Evolutionary conservation across 64 coral and sea anemone genomes (phyloP), one percentile per base, ranked within the genome.

Genomic region (Montipora cactus): DNA sequence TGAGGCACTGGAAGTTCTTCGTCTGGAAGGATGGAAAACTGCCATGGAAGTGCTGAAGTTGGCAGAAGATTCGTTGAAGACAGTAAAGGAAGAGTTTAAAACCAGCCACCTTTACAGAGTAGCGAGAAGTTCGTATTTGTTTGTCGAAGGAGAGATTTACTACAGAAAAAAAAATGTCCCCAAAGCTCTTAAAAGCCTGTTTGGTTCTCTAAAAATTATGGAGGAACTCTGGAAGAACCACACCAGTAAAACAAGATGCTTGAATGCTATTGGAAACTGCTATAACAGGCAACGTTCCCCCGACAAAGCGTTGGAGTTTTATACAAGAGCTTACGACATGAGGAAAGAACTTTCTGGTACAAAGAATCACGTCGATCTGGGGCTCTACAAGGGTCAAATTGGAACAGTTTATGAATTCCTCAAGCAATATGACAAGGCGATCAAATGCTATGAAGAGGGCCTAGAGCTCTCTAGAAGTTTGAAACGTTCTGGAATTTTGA

Each of bases 191-290:
- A 80, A 47, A 58, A 47, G 23, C 6, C 83, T 21, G 47, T 28
- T 22, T n/a, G 16, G 23, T 10, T 69, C 78, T 16, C 51, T 91
- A 1, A 16, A 74, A 25, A 91, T 59, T 59, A 82, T 68, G 80
- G 49, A 91, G 21, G 78, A 74, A 13, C 50, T 59, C 5, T 67
- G 81, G 14, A 10, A 74, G 10, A 71, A 55, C 44, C 89, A 91
- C 59, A 83, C 89, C 14, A 81, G 80, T 25, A 91, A 78, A 15
- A 44, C 78, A 7, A 64, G 89, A 67, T 81, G 78, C 8, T 50
- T 91, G 4, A 91, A 91, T 80, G 79, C 79, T 0, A 82, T 91
- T 13, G 89, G 89, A 8, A 91, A 91, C 49, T 91, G 89, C 4
- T 80, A 58, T 47, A 91, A 45, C 78, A 11, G 61, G 19, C 20